Base-by-base conservation (phyloP, 1,140 invertebrate genomes). In the Neodiprion fabricii region DNA sequence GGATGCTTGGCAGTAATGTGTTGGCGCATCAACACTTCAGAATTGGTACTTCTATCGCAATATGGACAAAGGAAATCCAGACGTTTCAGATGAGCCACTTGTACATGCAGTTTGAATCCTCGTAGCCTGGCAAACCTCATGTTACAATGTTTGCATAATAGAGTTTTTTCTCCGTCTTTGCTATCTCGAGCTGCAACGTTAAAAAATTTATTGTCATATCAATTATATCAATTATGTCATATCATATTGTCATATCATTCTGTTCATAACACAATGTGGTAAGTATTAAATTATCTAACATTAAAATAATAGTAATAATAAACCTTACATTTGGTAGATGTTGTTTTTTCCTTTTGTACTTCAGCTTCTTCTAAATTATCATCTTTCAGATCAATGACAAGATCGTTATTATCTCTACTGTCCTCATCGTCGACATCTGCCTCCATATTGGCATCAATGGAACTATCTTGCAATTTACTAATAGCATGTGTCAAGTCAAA, bases 51-150 rank as follows among this genome's bases (percentile, higher is more conserved):
- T 9, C 85, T 81, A 23, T 88, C 84, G 40, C 89, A 89, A 28
- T 89, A 85, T 0, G 85, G 78, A 65, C 89, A 89, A 0, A 85
- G 47, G 14, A 78, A 89, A n/a, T 72, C 69, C 7, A 85, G 77
- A n/a, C 82, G 81, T 53, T 85, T 85, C 1, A 89, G 73, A 73
- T 90, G 89, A 0, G 78, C 80, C 0, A 85, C 50, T 48, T 84
- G 80, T 7, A 90, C 80, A 49, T 90, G 89, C 4, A 85, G 71
- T 67, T 88, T 89, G 21, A 88, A 86, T 1, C 88, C 88, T 7
- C 85, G 84, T 71, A 77, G 72, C 3, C 79, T 79, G 0, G 68
- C 67, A 69, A 88, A 88, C 7, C 72, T 81, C 72, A 79, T 75
- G 3, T 78, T 75, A 66, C 89, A 90, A 61, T 90, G 88, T 50